Percentiles rank a stretch among this genome's conserved stretches.
These are phyloP conservation scores for Tor tambroides DNA, from an alignment of 2,113 vertebrate genomes.

Conservation along the genomic window DNA sequence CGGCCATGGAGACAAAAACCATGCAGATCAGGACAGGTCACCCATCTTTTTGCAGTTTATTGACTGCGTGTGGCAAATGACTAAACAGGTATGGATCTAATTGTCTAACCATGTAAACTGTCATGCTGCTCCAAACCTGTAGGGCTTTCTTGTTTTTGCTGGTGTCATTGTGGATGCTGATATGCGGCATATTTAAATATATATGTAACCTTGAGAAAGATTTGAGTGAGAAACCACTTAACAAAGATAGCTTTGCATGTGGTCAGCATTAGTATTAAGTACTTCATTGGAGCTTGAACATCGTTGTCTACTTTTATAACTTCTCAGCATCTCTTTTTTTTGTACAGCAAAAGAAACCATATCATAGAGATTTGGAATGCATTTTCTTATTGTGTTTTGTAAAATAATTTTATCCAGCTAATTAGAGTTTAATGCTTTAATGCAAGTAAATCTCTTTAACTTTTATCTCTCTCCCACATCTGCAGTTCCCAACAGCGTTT, in stretches of 20 bases:
- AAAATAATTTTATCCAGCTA: background rate
- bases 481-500: conserved; percentile 95
- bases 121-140: background rate
- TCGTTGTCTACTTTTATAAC: background rate
- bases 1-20: conserved; percentile 97
- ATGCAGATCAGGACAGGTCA: conserved; percentile 93
- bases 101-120: background rate
- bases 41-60: conserved; percentile 97
- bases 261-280: background rate
- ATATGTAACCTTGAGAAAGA: background rate
- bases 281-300: background rate
- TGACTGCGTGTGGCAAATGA: conserved; percentile 99
- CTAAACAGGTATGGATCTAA: conserved; percentile 88
- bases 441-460: background rate
- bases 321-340: background rate
- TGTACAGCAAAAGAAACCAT: background rate
- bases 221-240: background rate
- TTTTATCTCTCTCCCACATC: background rate
- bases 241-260: background rate
- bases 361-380: background rate
- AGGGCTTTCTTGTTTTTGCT: background rate
- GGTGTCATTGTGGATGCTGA: background rate
- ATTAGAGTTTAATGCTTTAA: background rate
- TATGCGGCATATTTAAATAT: background rate
- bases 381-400: background rate